These are phyloP conservation scores for Vanessa tameamea DNA, from an alignment of 1,140 invertebrate species.

Conservation along the genomic window DNA sequence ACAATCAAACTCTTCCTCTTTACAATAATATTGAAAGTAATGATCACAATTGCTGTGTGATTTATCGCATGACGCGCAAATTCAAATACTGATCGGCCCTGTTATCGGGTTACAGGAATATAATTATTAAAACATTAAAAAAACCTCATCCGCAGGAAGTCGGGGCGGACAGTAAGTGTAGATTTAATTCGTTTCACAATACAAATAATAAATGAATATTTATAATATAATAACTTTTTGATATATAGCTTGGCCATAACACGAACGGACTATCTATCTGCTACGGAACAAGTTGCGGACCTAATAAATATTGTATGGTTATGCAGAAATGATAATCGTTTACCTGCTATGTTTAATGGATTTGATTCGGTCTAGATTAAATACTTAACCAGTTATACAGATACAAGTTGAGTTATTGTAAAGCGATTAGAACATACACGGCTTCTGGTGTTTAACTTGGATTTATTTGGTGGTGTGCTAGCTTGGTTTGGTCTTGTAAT, in stretches of 20 bases:
- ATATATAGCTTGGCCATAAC: slow-evolving; percentile 1
- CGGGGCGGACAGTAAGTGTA: no score
- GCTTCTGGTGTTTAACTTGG: neutral
- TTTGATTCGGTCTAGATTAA: neutral
- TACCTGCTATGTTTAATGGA: neutral
- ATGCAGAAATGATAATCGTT: slow-evolving; percentile 9
- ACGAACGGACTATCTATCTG: neutral
- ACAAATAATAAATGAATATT: slow-evolving; percentile 1
- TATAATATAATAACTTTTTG: neutral
- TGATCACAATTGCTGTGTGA: no score
- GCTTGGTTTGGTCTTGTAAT: no score
- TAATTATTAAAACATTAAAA: no score
- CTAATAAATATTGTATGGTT: slow-evolving; percentile 5
- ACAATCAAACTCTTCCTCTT: no score
- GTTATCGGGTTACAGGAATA: no score
- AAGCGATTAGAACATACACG: neutral
- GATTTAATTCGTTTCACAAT: neutral
- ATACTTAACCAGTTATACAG: neutral
- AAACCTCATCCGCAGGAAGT: no score
- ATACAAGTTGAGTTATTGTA: slow-evolving; percentile 1
- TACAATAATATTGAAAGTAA: no score
- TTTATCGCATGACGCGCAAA: no score
- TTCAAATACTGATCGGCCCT: no score
- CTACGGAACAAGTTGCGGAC: neutral
- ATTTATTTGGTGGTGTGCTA: neutral